These are phyloP conservation scores for Leucophenga maculata DNA, from an alignment of 2,888 invertebrate genomes.

Conservation along the genomic window DNA sequence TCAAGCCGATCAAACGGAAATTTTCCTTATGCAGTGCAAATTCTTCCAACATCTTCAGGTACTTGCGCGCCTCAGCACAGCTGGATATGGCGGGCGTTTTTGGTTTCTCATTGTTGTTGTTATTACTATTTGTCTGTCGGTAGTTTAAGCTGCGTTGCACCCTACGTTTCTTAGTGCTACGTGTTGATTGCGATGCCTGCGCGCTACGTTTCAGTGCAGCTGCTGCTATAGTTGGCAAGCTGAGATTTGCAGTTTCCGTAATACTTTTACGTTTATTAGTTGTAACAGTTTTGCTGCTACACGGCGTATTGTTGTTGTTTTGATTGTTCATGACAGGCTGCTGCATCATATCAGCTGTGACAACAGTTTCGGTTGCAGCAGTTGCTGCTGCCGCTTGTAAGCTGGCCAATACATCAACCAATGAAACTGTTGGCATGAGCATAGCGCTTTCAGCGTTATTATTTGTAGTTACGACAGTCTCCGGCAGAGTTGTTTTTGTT, in stretches of 20 bases:
- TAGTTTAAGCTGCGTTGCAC: conserved; percentile 28
- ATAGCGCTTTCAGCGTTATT: neutral
- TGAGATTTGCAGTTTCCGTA: neutral
- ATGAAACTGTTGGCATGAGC: neutral
- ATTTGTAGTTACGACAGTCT: neutral
- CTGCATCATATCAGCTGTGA: neutral
- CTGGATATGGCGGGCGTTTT: conserved; percentile 45
- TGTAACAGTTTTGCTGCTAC: too few relatives aligned
- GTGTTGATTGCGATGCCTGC: conserved; percentile 12
- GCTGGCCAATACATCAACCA: neutral
- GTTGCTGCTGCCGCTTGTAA: neutral
- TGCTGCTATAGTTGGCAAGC: neutral
- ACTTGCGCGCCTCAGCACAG: conserved; percentile 65
- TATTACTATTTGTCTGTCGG: neutral
- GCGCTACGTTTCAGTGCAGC: neutral
- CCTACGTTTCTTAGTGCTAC: conserved; percentile 42
- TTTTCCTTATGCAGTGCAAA: conserved; percentile 67
- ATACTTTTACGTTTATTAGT: too few relatives aligned
- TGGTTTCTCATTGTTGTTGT: conserved; percentile 33
- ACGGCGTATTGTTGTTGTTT: too few relatives aligned
- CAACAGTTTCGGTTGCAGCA: neutral
- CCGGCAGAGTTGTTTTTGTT: neutral
- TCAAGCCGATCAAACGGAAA: conserved; percentile 66
- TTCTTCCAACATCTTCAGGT: conserved; percentile 66
- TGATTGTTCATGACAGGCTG: too few relatives aligned